Conservation (phyloP, 2,113 vertebrate genomes). For the Platichthys flesus region DNA sequence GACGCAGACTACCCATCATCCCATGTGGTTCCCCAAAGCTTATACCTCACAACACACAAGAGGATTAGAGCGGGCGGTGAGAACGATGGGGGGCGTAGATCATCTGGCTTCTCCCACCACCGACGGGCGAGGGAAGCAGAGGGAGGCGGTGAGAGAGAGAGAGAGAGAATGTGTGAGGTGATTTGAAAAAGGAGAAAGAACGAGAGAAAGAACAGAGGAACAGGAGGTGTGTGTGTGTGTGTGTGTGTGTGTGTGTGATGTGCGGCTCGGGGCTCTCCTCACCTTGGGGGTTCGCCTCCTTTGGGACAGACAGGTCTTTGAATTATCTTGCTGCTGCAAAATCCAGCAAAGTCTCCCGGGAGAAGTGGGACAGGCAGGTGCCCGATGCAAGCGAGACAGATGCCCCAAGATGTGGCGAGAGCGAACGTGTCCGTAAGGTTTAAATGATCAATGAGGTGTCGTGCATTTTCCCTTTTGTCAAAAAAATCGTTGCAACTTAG, state of each 20-base stretch:
- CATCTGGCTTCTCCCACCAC: slow-evolving; percentile 40
- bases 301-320: slow-evolving; percentile 1
- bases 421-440: neutral
- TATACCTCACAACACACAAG: slow-evolving; percentile 36
- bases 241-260: slow-evolving; percentile 19
- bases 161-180: slow-evolving; percentile 33
- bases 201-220: slow-evolving; percentile 14
- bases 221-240: slow-evolving; percentile 18
- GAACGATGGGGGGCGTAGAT: slow-evolving; percentile 51
- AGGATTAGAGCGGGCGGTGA: slow-evolving; percentile 18
- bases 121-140: slow-evolving; percentile 19
- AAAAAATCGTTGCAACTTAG: neutral
- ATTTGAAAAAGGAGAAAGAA: slow-evolving; percentile 5
- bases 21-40: slow-evolving; percentile 40
- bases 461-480: neutral
- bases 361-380: slow-evolving; percentile 28
- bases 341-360: slow-evolving; percentile 21
- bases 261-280: slow-evolving; percentile 1
- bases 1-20: slow-evolving; percentile 15
- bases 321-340: slow-evolving; percentile 5
- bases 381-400: slow-evolving; percentile 25
- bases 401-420: slow-evolving; percentile 1
- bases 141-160: slow-evolving; percentile 8
- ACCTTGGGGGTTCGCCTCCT: slow-evolving; percentile 29
- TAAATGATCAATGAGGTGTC: slow-evolving; percentile 7